Evolutionary conservation across 2,888 invertebrate species (phyloP).

Genomic region (Anticlea derivata): DNA sequence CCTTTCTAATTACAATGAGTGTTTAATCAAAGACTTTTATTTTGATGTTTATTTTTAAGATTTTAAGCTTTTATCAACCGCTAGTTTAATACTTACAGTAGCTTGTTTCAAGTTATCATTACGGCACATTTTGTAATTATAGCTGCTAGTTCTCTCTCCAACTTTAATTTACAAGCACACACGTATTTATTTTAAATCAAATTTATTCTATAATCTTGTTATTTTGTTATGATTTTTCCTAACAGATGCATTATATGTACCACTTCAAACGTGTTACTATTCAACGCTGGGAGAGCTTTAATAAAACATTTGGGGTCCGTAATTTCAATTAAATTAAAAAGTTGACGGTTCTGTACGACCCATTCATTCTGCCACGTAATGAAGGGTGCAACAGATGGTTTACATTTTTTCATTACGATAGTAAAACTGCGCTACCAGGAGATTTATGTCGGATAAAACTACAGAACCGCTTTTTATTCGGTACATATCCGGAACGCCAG

Average conservation of each 20-base stretch:
- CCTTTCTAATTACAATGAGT: background rate
- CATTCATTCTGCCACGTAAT: conserved; percentile 70
- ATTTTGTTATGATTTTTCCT: conserved; percentile 33
- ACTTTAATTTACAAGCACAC: background rate
- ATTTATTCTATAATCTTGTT: conserved; percentile 26
- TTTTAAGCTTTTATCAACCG: background rate
- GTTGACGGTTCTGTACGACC: conserved; percentile 71
- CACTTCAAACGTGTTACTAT: conserved; percentile 57
- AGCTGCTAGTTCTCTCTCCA: too few relatives aligned
- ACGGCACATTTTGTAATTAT: too few relatives aligned
- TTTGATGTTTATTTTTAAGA: background rate
- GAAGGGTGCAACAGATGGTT: conserved; percentile 83
- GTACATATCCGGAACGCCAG: conserved; percentile 72
- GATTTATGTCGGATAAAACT: conserved; percentile 80
- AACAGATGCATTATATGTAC: conserved; percentile 36
- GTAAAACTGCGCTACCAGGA: conserved; percentile 68
- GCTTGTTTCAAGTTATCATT: too few relatives aligned
- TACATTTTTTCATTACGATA: conserved; percentile 78
- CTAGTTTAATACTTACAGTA: background rate
- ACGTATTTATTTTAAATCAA: background rate
- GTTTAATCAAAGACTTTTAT: background rate
- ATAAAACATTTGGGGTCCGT: conserved; percentile 76
- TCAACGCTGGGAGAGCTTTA: conserved; percentile 60
- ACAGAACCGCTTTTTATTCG: conserved; percentile 71
- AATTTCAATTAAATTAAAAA: conserved; percentile 82